These are phyloP conservation scores for Eumacrocentrus americanus DNA, from an alignment of 2,888 invertebrate genomes.

Conservation along the genomic window DNA sequence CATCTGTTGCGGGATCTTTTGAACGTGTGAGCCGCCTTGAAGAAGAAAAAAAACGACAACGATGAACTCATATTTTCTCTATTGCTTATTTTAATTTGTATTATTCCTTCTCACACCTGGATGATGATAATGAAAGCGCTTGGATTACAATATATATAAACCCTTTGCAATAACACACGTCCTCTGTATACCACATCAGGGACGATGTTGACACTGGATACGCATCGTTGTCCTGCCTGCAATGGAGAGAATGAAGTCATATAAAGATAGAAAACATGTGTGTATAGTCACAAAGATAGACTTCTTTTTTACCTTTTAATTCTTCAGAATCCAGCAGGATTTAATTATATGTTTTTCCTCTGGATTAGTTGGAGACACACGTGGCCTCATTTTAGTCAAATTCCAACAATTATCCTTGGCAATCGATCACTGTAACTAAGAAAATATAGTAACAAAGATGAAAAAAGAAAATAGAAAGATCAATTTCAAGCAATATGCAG, in stretches of 20 bases:
- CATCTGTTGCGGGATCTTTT: slow-evolving; percentile 27
- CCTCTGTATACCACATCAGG: slow-evolving; percentile 1
- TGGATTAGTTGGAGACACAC: neutral
- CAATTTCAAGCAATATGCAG: slow-evolving; percentile 53
- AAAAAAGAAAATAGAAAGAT: slow-evolving; percentile 36
- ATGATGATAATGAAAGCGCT: slow-evolving; percentile 23
- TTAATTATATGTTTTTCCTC: no score
- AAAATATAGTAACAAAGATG: slow-evolving; percentile 19
- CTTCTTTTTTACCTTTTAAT: no score
- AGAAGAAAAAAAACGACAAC: neutral
- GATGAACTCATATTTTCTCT: slow-evolving; percentile 39
- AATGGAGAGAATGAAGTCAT: slow-evolving; percentile 12
- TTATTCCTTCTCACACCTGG: slow-evolving; percentile 42
- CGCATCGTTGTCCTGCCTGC: neutral
- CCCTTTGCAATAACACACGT: slow-evolving; percentile 25
- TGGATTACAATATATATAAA: slow-evolving; percentile 19
- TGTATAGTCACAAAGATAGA: no score
- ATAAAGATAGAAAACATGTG: no score
- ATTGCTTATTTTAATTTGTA: slow-evolving; percentile 39
- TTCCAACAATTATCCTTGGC: neutral
- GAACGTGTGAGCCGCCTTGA: neutral
- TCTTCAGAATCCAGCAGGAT: no score
- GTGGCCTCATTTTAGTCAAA: neutral
- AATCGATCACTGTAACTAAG: neutral
- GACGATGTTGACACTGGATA: slow-evolving; percentile 47